Evolutionary conservation across 2,888 invertebrate genomes (phyloP).

Genomic region (Hylaea fasciaria): DNA sequence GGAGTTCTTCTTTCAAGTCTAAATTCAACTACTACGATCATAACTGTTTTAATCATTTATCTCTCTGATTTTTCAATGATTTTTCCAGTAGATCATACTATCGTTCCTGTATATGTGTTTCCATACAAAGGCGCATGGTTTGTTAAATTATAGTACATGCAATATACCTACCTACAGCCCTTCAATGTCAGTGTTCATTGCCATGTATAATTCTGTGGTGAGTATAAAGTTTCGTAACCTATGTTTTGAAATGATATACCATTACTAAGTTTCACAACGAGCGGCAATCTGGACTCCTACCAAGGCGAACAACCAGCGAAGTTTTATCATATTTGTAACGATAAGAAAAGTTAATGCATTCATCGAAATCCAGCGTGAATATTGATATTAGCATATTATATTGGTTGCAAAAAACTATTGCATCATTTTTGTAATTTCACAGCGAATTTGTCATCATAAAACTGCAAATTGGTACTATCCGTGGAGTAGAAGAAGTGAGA

Average conservation of each 20-base stretch:
- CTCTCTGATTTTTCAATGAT: too few species aligned
- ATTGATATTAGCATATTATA: constrained; percentile 38
- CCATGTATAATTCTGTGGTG: constrained; percentile 3
- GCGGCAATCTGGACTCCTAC: constrained; percentile 35
- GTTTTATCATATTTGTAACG: constrained; percentile 10
- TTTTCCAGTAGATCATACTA: too few species aligned
- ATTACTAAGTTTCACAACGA: constrained; percentile 35
- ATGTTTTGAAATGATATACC: constrained; percentile 36
- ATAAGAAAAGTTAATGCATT: constrained; percentile 10
- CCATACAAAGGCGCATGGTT: too few species aligned
- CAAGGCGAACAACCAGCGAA: constrained; percentile 45
- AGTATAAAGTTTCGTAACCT: constrained; percentile 12
- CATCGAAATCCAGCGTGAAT: constrained; percentile 26
- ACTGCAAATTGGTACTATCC: too few species aligned
- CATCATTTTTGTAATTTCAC: background rate
- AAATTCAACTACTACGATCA: too few species aligned
- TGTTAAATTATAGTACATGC: too few species aligned
- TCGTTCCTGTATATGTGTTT: too few species aligned
- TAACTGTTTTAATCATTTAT: too few species aligned
- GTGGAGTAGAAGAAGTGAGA: too few species aligned
- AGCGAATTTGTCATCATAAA: background rate
- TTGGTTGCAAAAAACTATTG: background rate
- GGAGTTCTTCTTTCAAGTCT: too few species aligned
- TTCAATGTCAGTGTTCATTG: constrained; percentile 4
- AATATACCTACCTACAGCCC: background rate